These are phyloP conservation scores for Harpagifer antarcticus DNA, from an alignment of 2,797 vertebrate genomes.

Conservation along the genomic window DNA sequence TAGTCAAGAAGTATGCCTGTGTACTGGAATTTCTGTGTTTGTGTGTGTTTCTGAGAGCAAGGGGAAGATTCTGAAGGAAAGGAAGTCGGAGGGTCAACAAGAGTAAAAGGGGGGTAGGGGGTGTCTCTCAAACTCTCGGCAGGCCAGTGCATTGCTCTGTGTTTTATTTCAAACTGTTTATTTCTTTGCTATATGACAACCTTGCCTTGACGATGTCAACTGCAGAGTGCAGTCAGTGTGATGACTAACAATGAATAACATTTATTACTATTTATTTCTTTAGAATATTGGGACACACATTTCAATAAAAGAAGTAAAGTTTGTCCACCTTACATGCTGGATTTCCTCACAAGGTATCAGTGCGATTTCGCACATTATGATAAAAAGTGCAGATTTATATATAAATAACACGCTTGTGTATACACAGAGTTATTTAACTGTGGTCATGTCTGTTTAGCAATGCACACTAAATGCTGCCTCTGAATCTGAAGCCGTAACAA, in stretches of 20 bases:
- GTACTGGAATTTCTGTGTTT: slow-evolving; percentile 44
- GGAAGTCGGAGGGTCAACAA: slow-evolving; percentile 11
- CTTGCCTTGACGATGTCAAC: slow-evolving; percentile 84
- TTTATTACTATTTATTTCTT: slow-evolving; percentile 28
- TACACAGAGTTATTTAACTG: slow-evolving; percentile 34
- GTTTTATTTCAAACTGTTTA: slow-evolving; percentile 73
- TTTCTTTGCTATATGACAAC: slow-evolving; percentile 79
- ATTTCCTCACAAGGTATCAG: slow-evolving; percentile 38
- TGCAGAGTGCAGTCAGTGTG: slow-evolving; percentile 75
- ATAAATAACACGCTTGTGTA: slow-evolving; percentile 42
- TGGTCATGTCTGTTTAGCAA: slow-evolving; percentile 50
- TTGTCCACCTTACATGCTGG: slow-evolving; percentile 52
- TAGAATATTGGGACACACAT: slow-evolving; percentile 34
- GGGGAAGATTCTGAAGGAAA: slow-evolving; percentile 28
- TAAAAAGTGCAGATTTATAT: slow-evolving; percentile 35
- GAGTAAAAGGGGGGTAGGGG: not conserved
- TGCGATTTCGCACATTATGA: slow-evolving; percentile 11
- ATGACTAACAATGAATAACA: slow-evolving; percentile 56
- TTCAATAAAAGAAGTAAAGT: slow-evolving; percentile 26
- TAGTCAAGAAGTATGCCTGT: slow-evolving; percentile 35
- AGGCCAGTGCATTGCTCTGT: slow-evolving; percentile 64
- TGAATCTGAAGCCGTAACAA: slow-evolving; percentile 56
- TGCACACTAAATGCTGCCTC: slow-evolving; percentile 51
- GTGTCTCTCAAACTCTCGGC: slow-evolving; percentile 45
- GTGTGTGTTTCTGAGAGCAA: slow-evolving; percentile 47